Base-by-base conservation (phyloP, 1,140 invertebrate genomes). In the Pachyrhynchus sulphureomaculatus region DNA sequence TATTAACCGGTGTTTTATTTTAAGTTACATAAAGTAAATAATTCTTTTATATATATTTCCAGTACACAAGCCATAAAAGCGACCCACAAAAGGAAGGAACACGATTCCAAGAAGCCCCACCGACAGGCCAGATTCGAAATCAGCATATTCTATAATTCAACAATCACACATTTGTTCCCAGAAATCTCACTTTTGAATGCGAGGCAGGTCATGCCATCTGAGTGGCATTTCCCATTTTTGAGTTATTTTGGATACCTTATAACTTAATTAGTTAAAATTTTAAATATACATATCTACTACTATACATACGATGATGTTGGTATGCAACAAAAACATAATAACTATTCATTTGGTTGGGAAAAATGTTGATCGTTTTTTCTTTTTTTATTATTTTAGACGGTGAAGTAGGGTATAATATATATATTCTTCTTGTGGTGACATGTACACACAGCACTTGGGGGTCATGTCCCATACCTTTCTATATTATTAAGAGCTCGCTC, bases 91-190 rank as follows among this genome's bases (percentile, higher is more conserved):
- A 15, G 36, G 26, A 34, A 41, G 29, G 42, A 24, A 39, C 15
- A 44, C 10, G 34, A n/a, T 47, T n/a, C 54, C 32, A 20, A 39
- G n/a, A 23, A 53, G 26, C 41, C 17, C 18, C 48, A n/a, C 39
- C 44, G 24, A 51, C 17, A 66, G 59, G 66, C 63, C 63, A 69
- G 66, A 64, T 29, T 42, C 18, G 39, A 18, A 42, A 18, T 42
- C 39, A 69, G 69, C 47, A 60, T 73, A 71, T 73, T 68, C 79
- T 72, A 69, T 68, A 66, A n/a, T 77, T 58, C 75, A 83, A 84
- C 81, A 83, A 83, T 84, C 82, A 84, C 82, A 84, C 82, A 82
- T 83, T n/a, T 83, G 80, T 84, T 82, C 82, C 83, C 83, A 84
- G 83, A 81, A 83, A 84, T 83, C 82, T 84, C 82, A 84, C 82